Base-by-base conservation (phyloP, 2,113 vertebrate species). In the Corvus moneduloides region DNA sequence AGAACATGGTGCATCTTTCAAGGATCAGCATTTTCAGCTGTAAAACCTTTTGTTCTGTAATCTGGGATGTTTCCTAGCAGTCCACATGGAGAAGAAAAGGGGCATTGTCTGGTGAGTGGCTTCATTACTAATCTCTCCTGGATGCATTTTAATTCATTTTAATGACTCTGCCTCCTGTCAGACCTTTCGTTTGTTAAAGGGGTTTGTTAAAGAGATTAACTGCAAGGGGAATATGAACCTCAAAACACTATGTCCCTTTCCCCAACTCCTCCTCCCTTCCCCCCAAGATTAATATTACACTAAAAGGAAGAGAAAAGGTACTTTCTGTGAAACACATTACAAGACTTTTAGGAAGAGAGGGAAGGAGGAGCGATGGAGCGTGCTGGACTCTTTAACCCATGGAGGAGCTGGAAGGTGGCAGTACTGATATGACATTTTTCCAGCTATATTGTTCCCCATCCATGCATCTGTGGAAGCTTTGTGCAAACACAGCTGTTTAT, bases 111-210 rank as follows among this genome's bases (percentile, higher is more conserved):
- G 95, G 93, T 96, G 94, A 98, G 97, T 97, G 95, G 96, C 82
- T 98, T 97, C 92, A 75, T 94, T 96, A 87, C 94, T 98, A 98
- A 98, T 96, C 96, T 97, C 94, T 96, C 96, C 93, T 96, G 92
- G 95, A 96, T 97, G 96, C 94, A 98, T 97, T 98, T 98, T 97
- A 97, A 98, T 97, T 98, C 96, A 97, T 97, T 97, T 97, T 98
- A 98, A 98, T 97, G 96, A 94, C 94, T 96, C 95, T 98, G 95
- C 96, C 97, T 98, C 96, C 95, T 96, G 96, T 97, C 96, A 95
- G 90, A 96, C 91, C 94, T 97, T 98, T 96, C 84, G 92, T 96
- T 94, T 87, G 92, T 74, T 84, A 94, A 78, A 83, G 92, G 84
- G 67, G 77, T 92, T 97, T 97, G 97, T 97, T 97, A 97, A 97